A percentile compares a stretch with the other conserved stretches of the same genome.
These are phyloP conservation scores for Serranus cabrilla DNA, from an alignment of 2,797 vertebrate genomes.

Conservation along the genomic window DNA sequence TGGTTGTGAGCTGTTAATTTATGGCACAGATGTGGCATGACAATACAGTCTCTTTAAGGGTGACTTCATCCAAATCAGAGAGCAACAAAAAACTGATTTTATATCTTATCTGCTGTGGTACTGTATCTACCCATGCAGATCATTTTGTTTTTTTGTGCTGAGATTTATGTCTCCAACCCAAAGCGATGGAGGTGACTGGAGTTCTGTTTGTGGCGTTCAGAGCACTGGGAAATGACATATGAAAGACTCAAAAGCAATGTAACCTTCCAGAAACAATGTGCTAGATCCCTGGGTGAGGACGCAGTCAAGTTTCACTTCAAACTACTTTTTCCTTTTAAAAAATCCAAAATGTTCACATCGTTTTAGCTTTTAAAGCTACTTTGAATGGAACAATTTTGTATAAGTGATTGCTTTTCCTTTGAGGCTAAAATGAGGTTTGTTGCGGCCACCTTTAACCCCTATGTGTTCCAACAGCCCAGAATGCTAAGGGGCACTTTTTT, in stretches of 20 bases:
- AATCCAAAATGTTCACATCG: neutral
- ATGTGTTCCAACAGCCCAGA: no score
- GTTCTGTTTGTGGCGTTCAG: constrained; percentile 44
- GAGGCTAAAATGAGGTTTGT: no score
- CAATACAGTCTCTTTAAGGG: constrained; percentile 20
- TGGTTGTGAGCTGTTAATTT: neutral
- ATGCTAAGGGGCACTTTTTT: no score
- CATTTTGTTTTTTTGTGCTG: constrained; percentile 19
- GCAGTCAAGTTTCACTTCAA: neutral
- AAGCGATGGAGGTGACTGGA: constrained; percentile 24
- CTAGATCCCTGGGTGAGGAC: constrained; percentile 24
- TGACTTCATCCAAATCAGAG: constrained; percentile 18
- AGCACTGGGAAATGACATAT: constrained; percentile 43
- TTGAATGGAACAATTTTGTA: neutral
- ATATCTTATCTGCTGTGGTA: neutral
- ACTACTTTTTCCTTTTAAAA: constrained; percentile 1
- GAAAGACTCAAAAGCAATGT: constrained; percentile 22
- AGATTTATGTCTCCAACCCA: constrained; percentile 35
- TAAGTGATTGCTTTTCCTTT: no score
- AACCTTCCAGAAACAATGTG: constrained; percentile 27
- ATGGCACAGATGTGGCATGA: constrained; percentile 2
- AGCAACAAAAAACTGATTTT: neutral
- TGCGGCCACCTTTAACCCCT: no score
- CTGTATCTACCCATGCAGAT: constrained; percentile 15
- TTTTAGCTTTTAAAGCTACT: neutral